Percentiles rank a stretch among this genome's conserved stretches.
Conservation (phyloP, 1,140 invertebrate species). For the Drosophila bocqueti region DNA sequence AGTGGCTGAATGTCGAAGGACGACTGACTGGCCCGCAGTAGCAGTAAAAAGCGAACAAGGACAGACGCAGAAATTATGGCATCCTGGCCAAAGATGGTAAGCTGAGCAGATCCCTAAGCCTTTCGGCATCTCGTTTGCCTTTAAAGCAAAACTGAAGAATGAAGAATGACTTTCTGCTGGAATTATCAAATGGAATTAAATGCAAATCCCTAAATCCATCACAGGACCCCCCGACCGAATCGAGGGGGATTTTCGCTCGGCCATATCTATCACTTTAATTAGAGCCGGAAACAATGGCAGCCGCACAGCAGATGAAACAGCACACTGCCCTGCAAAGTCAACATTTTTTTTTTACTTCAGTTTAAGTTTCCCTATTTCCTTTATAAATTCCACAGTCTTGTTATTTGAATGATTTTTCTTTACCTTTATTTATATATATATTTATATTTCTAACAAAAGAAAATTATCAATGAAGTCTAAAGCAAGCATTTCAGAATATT, state of each 20-base stretch:
- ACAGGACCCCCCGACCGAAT: not conserved
- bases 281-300: slow-evolving; percentile 50
- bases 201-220: slow-evolving; percentile 49
- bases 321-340: not conserved
- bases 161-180: slow-evolving; percentile 61
- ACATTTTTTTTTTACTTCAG: not conserved
- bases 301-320: slow-evolving; percentile 43
- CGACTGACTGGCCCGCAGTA: not conserved
- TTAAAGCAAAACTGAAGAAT: slow-evolving; percentile 37
- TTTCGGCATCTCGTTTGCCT: slow-evolving; percentile 57
- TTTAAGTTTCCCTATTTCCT: rapidly evolving
- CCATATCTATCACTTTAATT: slow-evolving; percentile 80
- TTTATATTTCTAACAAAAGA: not conserved
- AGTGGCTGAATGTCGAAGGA: slow-evolving; percentile 27
- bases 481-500: not conserved
- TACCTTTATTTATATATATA: not conserved
- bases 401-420: not conserved
- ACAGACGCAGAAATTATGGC: slow-evolving; percentile 49
- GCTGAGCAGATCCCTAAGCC: slow-evolving; percentile 49
- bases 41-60: slow-evolving; percentile 24
- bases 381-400: not conserved
- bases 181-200: slow-evolving; percentile 62
- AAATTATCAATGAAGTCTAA: no score
- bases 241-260: slow-evolving; percentile 11
- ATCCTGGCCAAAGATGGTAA: slow-evolving; percentile 32